Evolutionary conservation across 2,113 vertebrate species (phyloP).

Genomic region (Physeter macrocephalus): DNA sequence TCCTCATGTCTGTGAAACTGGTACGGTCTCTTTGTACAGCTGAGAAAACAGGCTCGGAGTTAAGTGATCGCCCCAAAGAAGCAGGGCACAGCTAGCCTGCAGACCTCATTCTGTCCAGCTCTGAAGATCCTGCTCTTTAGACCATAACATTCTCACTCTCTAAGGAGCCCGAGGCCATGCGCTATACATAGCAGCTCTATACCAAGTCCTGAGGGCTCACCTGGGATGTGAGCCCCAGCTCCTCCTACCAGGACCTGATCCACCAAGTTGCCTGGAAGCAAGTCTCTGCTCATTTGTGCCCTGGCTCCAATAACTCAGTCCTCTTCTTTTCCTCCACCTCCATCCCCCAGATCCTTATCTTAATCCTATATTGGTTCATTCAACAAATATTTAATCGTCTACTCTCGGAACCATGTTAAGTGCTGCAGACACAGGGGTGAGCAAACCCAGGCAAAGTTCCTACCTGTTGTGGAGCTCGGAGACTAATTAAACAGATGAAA

Average conservation of each 20-base stretch:
- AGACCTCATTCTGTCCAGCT: no score
- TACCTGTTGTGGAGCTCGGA: neutral
- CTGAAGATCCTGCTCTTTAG: neutral
- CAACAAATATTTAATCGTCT: neutral
- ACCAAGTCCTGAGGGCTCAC: neutral
- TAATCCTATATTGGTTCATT: neutral
- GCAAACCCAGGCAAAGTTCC: neutral
- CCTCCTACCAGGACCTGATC: neutral
- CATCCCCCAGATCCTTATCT: neutral
- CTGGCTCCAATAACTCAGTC: neutral
- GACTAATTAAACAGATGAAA: neutral
- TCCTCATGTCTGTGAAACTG: neutral
- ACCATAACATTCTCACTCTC: no score
- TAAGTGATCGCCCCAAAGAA: neutral
- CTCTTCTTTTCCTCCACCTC: neutral
- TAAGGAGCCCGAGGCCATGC: neutral
- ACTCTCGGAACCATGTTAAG: neutral
- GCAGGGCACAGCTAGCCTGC: neutral
- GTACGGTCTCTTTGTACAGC: neutral
- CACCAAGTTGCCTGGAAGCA: neutral
- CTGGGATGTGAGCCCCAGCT: neutral
- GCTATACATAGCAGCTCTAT: fast-evolving
- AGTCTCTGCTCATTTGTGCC: neutral
- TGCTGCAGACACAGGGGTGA: neutral
- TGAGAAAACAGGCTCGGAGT: neutral